These are phyloP conservation scores for Anastrepha ludens DNA, from an alignment of 1,140 invertebrate species.

Conservation along the genomic window DNA sequence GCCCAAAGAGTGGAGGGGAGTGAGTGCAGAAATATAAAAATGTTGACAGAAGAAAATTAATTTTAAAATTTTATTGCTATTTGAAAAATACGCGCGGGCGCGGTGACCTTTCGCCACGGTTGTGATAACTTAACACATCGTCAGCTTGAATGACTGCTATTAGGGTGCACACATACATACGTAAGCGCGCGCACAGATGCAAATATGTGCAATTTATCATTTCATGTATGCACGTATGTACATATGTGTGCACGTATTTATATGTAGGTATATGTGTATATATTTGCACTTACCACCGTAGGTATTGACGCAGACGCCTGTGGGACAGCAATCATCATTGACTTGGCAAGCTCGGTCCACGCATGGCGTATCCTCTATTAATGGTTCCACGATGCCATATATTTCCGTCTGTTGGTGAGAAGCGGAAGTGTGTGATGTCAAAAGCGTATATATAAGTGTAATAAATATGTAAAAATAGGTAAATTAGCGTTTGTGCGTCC, in stretches of 20 bases:
- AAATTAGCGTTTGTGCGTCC: neutral
- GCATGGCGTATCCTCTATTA: conserved; percentile 78
- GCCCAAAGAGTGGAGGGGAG: neutral
- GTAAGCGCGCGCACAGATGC: neutral
- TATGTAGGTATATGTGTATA: neutral
- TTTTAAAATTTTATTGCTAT: conserved; percentile 40
- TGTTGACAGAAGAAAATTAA: conserved; percentile 7
- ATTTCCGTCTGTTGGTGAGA: conserved; percentile 64
- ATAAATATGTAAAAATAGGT: neutral
- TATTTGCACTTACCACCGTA: conserved; percentile 79
- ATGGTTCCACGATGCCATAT: conserved; percentile 75
- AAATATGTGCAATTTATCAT: neutral
- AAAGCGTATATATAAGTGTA: neutral
- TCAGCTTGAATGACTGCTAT: conserved; percentile 2
- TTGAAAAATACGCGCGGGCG: neutral
- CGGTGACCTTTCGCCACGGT: neutral
- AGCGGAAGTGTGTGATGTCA: neutral
- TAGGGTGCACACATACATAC: neutral
- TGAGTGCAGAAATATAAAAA: neutral
- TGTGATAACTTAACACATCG: conserved; percentile 32
- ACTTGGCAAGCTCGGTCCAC: conserved; percentile 80
- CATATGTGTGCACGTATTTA: neutral
- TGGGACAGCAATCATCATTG: conserved; percentile 86
- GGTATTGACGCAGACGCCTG: conserved; percentile 83
- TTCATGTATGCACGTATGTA: neutral